Evolutionary conservation across 2,888 invertebrate species (phyloP), one percentile per base, ranked within the genome.

Genomic region (Nebria salina): DNA sequence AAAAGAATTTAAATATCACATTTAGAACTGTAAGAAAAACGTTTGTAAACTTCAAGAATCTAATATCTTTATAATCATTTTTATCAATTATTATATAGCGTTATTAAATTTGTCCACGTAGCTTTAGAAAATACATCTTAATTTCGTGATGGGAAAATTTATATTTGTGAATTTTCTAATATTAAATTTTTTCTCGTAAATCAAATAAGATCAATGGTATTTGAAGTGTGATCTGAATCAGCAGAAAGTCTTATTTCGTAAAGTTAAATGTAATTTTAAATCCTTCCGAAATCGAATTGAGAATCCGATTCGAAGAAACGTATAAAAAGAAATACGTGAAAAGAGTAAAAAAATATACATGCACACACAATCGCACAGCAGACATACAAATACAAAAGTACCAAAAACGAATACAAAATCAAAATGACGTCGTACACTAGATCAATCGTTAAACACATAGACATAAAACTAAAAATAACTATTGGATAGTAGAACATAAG

Each of bases 401-500:
- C 26, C 64, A 75, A 20, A 54, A 20, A 75, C 41, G 13, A 74
- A 74, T 43, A 68, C 25, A 25, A 68, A 15, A 68, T 25, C n/a
- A 68, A 68, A 15, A 68, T 20, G 41, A 73, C 74, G 25, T 54
- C 9, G 64, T 13, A 75, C 7, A 25, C 25, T 65, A 76, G 20
- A 76, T 76, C 66, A 76, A 8, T 42, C 68, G 72, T 68, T 34
- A 54, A 54, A 54, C 54, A 54, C 54, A 54, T 54, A 2, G 54
- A 54, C 54, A 11, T 54, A 54, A 54, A 54, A 54, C 54, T 8
- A 54, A 54, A 54, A 13, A 54, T 54, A 54, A 54, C 54, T 54
- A 54, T 54, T 13, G 54, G 54, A 54, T 54, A 54, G 54, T 68
- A 76, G 68, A 76, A n/a, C 15, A 64, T 26, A 76, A 13, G 70